These are phyloP conservation scores for Limenitis camilla DNA, from an alignment of 2,888 invertebrate species.

Conservation along the genomic window DNA sequence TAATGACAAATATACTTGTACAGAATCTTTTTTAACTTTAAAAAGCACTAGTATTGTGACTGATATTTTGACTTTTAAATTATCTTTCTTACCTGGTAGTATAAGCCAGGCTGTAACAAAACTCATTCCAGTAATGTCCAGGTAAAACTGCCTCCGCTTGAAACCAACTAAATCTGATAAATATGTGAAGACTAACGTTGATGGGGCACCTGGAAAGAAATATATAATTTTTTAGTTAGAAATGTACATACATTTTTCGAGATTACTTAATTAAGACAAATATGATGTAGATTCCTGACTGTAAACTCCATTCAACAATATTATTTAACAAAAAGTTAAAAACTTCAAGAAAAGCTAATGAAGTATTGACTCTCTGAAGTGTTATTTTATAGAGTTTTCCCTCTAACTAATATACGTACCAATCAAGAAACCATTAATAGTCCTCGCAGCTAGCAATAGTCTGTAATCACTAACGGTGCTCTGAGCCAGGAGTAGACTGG, in stretches of 20 bases:
- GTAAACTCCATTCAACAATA: no score
- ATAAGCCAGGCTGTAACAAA: constrained; percentile 78
- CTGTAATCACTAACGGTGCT: constrained; percentile 61
- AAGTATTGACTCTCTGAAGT: neutral
- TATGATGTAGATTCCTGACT: no score
- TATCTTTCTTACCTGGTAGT: constrained; percentile 77
- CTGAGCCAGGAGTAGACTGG: constrained; percentile 65
- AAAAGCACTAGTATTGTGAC: constrained; percentile 16
- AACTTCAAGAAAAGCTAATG: no score
- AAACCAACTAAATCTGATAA: constrained; percentile 79
- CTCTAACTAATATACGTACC: constrained; percentile 35
- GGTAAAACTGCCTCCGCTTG: constrained; percentile 72
- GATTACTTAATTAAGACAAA: no score
- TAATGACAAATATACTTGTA: no score
- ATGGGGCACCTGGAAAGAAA: constrained; percentile 67
- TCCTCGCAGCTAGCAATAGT: constrained; percentile 66
- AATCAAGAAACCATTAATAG: constrained; percentile 77
- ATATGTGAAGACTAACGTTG: constrained; percentile 76
- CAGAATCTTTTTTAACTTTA: no score
- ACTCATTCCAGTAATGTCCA: constrained; percentile 78
- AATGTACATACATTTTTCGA: no score
- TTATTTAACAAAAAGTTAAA: no score
- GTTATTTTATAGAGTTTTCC: neutral
- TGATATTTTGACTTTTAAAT: no score
- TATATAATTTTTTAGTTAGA: neutral